These are phyloP conservation scores for Centropus bengalensis DNA, from an alignment of 2,113 vertebrate species.

Conservation along the genomic window DNA sequence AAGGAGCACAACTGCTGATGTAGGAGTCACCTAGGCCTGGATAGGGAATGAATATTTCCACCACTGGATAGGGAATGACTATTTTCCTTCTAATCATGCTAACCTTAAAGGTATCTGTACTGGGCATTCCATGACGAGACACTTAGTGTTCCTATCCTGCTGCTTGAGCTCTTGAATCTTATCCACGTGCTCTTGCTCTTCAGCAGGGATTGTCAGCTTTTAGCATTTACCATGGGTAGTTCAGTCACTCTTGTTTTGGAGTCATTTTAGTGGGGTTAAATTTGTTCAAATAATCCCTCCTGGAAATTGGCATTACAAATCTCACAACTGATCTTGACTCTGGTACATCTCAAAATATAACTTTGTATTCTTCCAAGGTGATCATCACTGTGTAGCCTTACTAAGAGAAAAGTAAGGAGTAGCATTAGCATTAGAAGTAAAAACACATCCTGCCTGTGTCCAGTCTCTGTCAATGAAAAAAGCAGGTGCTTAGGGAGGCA, in stretches of 20 bases:
- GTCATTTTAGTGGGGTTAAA: background rate
- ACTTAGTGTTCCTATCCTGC: background rate
- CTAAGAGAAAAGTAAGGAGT: background rate
- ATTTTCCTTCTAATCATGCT: background rate
- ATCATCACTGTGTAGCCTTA: background rate
- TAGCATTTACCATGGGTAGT: background rate
- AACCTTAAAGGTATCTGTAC: background rate
- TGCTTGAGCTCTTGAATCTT: background rate
- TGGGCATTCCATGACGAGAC: background rate
- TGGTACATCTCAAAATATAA: background rate
- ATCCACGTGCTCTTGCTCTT: background rate
- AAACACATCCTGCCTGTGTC: background rate
- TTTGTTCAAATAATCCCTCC: background rate
- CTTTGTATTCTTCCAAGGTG: background rate
- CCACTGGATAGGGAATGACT: background rate
- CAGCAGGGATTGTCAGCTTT: background rate
- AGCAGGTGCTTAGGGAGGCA: background rate
- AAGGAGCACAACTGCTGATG: background rate
- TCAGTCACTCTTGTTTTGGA: background rate
- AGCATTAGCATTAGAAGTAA: background rate
- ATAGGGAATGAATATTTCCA: background rate
- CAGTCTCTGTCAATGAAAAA: background rate
- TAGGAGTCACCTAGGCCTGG: background rate
- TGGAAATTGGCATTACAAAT: background rate
- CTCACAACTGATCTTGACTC: background rate